Conservation (phyloP, 2,888 invertebrate genomes). For the Andrena trimmerana region DNA sequence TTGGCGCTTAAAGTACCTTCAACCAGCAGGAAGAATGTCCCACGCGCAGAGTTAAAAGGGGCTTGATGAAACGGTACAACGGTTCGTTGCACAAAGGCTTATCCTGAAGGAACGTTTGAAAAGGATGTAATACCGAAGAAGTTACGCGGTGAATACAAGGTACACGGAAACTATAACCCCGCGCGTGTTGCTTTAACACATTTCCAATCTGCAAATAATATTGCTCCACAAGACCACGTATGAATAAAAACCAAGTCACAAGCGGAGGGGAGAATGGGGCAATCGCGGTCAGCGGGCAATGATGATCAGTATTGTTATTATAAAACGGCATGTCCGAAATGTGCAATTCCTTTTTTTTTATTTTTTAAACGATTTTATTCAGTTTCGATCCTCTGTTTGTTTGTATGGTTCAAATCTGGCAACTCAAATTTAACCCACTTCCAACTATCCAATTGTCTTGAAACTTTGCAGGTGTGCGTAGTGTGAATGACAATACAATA, state of each 20-base stretch:
- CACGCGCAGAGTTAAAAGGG: slow-evolving; percentile 39
- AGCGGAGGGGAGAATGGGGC: no score
- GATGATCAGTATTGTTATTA: no score
- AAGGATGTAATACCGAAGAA: slow-evolving; percentile 16
- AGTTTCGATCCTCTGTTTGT: no score
- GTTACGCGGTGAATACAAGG: slow-evolving; percentile 16
- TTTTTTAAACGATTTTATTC: no score
- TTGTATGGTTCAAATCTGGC: no score
- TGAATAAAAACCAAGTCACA: background rate
- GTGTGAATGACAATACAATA: no score
- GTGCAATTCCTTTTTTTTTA: no score
- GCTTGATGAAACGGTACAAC: slow-evolving; percentile 38
- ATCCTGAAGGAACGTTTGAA: slow-evolving; percentile 12
- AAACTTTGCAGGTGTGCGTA: no score
- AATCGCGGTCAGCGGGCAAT: no score
- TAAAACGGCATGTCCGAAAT: no score
- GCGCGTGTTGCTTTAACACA: background rate
- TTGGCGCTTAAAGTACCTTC: slow-evolving; percentile 31
- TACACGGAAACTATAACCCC: slow-evolving; percentile 8
- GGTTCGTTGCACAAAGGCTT: slow-evolving; percentile 45
- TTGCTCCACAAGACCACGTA: background rate
- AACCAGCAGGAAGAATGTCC: slow-evolving; percentile 15
- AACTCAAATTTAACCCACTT: no score
- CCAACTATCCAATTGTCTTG: no score
- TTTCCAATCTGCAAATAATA: background rate